These are phyloP conservation scores for Drosophila parvula DNA, from an alignment of 1,140 invertebrate genomes.

Conservation along the genomic window DNA sequence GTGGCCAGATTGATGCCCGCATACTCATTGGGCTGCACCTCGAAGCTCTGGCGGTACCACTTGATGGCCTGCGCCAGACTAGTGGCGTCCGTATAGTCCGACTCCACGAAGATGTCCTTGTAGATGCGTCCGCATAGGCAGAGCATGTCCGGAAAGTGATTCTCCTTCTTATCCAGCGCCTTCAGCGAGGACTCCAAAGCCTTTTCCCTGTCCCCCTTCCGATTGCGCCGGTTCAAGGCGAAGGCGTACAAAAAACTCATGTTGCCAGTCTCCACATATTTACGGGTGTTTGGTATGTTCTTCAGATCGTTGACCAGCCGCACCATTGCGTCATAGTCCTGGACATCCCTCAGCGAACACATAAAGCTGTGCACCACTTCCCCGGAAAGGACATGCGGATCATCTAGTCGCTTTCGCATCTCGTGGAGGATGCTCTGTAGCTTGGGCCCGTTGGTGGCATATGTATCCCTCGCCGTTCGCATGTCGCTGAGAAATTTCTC, in stretches of 20 bases:
- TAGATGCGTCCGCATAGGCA: conserved; percentile 99
- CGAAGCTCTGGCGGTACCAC: conserved; percentile 99
- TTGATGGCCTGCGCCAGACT: conserved; percentile 96
- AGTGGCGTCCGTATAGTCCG: conserved; percentile 94
- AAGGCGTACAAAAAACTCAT: conserved; percentile 98
- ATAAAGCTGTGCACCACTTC: conserved; percentile 97
- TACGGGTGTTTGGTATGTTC: conserved; percentile 95
- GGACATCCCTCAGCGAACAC: conserved; percentile 95
- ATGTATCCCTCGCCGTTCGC: conserved; percentile 95
- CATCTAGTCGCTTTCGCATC: conserved; percentile 96
- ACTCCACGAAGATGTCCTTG: conserved; percentile 99
- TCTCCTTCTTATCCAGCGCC: conserved; percentile 95
- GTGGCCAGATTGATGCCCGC: conserved; percentile 99
- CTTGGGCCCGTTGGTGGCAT: conserved; percentile 90
- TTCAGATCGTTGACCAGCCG: conserved; percentile 97
- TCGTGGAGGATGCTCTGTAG: conserved; percentile 93
- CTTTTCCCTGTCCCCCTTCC: conserved; percentile 96
- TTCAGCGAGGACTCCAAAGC: conserved; percentile 96
- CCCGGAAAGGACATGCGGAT: conserved; percentile 97
- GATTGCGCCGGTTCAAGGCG: conserved; percentile 97
- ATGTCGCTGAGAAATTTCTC: conserved; percentile 98
- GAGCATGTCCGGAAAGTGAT: conserved; percentile 98
- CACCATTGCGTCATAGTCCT: conserved; percentile 99
- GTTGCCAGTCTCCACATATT: conserved; percentile 94
- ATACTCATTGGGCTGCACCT: conserved; percentile 99